Base-by-base conservation (phyloP, 2,888 invertebrate species). In the Julus scanicus region DNA sequence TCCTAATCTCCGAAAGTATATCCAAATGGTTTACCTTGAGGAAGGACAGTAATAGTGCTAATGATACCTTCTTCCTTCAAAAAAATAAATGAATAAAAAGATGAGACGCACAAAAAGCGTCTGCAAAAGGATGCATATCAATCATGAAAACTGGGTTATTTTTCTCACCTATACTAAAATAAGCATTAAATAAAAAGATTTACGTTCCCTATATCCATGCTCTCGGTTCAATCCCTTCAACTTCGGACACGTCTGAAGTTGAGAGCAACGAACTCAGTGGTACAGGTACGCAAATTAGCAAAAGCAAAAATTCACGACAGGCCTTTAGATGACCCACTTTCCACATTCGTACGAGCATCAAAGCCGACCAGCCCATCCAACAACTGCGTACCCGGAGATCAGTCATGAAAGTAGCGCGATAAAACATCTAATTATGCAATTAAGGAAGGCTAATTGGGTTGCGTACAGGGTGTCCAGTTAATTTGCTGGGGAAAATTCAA, bases 281-380 rank as follows among this genome's bases (percentile, higher is more conserved):
- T 29, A 11, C 71, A 71, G 71, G 71, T 71, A 71, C 29, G 71
- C 71, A 71, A 71, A 71, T 71, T 71, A 71, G 71, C 71, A 71
- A 71, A 71, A 71, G 11, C 71, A 71, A 29, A 71, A 71, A 71
- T 71, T 71, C 71, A 71, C 71, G 71, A 71, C 71, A 71, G 71
- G 71, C 71, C 71, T 71, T 71, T 71, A 29, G 11, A 29, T 71
- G 71, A 71, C 71, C 71, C 71, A 71, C 71, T 71, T 71, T 71
- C 29, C 71, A 29, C 71, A 71, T 63, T 63, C 63, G 29, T 71
- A 20, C 63, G 63, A 63, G 63, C 6, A 63, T 29, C 71, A 71
- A 29, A 71, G 29, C n/a, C 71, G 71, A 71, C 71, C 71, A 29
- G 29, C 71, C 63, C 63, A 63, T 63, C 63, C n/a, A 63, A 20